Conservation (phyloP, 2,113 vertebrate genomes). For the Notothenia rossii region DNA sequence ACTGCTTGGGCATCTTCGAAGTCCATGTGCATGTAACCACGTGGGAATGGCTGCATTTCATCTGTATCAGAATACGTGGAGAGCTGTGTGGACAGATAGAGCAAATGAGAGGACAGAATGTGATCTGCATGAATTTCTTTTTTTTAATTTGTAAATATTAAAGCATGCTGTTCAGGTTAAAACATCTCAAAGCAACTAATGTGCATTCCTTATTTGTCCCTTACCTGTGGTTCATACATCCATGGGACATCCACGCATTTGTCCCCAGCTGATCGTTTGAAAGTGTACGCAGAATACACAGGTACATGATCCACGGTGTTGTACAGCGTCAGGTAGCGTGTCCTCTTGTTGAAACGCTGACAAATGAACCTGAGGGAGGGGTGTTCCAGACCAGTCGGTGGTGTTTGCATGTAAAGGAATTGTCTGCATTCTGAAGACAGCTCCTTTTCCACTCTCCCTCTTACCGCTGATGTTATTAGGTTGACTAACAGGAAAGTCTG, state of each 20-base stretch:
- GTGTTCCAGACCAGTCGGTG: constrained; percentile 69
- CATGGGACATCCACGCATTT: constrained; percentile 76
- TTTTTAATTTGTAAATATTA: neutral
- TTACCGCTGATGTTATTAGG: constrained; percentile 11
- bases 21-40: constrained; percentile 63
- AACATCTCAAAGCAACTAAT: neutral
- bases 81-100: constrained; percentile 61
- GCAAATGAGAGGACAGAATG: neutral
- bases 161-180: neutral
- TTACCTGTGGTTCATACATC: constrained; percentile 85
- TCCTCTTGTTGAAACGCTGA: constrained; percentile 75
- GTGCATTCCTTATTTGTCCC: neutral
- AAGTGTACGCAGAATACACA: constrained; percentile 82
- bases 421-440: constrained; percentile 74
- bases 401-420: constrained; percentile 77
- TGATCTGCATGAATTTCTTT: neutral
- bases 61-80: constrained; percentile 61
- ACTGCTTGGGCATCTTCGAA: constrained; percentile 80
- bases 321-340: constrained; percentile 79
- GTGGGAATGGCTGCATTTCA: constrained; percentile 79
- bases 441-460: constrained; percentile 72
- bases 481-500: constrained; percentile 34
- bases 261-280: constrained; percentile 77
- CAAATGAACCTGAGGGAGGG: constrained; percentile 73
- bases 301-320: constrained; percentile 68